Evolutionary conservation across 2,797 vertebrate species (phyloP).

Genomic region (Remorina albescens): DNA sequence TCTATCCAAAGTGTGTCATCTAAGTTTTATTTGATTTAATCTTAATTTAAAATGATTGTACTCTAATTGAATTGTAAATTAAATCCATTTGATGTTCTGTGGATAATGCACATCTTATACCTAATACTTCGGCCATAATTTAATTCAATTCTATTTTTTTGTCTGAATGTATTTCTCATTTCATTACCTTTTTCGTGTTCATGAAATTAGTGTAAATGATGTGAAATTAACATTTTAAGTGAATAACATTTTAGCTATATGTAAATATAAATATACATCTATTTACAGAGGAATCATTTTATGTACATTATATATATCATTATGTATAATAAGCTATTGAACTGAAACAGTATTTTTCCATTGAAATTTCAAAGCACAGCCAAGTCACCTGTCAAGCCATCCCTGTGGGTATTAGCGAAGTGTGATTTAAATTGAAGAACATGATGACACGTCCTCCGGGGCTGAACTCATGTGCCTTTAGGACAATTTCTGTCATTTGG

Average conservation of each 20-base stretch:
- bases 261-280: not conserved
- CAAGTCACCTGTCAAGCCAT: not conserved
- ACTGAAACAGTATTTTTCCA: not conserved
- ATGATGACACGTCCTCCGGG: not conserved
- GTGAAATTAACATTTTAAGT: too few relatives aligned
- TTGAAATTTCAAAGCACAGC: not conserved
- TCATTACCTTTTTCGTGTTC: too few relatives aligned
- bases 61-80: too few relatives aligned
- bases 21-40: not conserved
- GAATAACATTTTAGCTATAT: not conserved
- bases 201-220: not conserved
- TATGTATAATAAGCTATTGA: not conserved
- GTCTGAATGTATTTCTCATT: not conserved
- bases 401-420: not conserved
- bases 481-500: not conserved
- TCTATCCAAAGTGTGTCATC: too few relatives aligned
- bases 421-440: not conserved
- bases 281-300: not conserved
- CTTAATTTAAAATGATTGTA: too few relatives aligned
- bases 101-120: too few relatives aligned
- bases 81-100: too few relatives aligned
- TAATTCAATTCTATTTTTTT: not conserved
- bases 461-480: not conserved
- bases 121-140: too few relatives aligned
- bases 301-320: too few relatives aligned